These are phyloP conservation scores for Cliona cf. orientalis DNA, from an alignment of 37 sponge, comb jelly and placozoan genomes.

Conservation along the genomic window DNA sequence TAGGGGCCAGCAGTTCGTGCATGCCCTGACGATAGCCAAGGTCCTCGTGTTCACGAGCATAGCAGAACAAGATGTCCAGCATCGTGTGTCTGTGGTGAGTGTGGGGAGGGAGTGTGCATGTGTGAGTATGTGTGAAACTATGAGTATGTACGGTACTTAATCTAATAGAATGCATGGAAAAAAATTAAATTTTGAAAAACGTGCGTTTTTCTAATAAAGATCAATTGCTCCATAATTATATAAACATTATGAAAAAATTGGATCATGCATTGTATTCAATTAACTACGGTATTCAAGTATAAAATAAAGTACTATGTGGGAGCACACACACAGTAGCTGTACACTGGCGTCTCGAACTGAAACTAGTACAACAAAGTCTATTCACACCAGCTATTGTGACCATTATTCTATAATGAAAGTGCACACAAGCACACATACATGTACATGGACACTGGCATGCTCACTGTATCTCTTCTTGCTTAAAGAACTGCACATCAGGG, in stretches of 20 bases:
- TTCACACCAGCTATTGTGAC: too few relatives aligned
- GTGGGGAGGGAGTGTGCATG: neutral
- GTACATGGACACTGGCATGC: neutral
- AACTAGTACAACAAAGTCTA: neutral
- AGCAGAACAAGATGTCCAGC: slow-evolving; percentile 89
- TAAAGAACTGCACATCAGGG: slow-evolving; percentile 83
- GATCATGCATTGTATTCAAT: too few relatives aligned
- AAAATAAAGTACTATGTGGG: neutral
- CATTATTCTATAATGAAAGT: too few relatives aligned
- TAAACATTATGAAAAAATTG: too few relatives aligned
- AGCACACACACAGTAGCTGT: neutral
- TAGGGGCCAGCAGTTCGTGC: slow-evolving; percentile 96
- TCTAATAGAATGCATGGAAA: too few relatives aligned
- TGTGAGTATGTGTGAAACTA: neutral
- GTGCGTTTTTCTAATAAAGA: too few relatives aligned
- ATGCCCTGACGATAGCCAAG: slow-evolving; percentile 93
- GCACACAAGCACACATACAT: too few relatives aligned
- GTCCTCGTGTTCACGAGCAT: slow-evolving; percentile 80
- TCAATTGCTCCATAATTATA: too few relatives aligned
- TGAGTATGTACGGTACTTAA: too few relatives aligned
- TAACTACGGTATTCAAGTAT: too few relatives aligned
- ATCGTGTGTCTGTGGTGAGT: slow-evolving; percentile 63
- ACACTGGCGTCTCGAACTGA: neutral
- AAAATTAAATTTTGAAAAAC: too few relatives aligned
- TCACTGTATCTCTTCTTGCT: slow-evolving; percentile 68